Conservation (phyloP, 2,888 invertebrate genomes). For the Drosophila anomelani region DNA sequence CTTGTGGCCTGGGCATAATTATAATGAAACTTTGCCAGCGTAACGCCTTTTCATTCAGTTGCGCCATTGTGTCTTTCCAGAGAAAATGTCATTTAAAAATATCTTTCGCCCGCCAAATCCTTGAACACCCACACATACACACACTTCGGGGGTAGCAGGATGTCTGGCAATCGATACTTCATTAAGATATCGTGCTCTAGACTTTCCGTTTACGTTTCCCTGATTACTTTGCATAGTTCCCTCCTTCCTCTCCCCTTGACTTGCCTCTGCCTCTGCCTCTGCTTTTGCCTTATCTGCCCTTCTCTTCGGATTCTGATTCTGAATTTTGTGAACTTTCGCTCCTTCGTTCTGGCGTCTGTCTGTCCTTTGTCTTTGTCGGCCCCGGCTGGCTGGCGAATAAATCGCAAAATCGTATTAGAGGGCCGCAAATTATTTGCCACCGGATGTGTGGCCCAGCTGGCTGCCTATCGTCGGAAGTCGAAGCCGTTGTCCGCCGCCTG, state of each 20-base stretch:
- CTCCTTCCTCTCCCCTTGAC: constrained; percentile 36
- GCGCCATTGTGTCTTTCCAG: constrained; percentile 46
- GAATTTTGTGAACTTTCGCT: constrained; percentile 7
- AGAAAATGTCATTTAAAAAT: constrained; percentile 77
- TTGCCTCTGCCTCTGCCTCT: constrained; percentile 34
- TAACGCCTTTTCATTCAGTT: constrained; percentile 42
- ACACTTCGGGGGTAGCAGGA: constrained; percentile 13
- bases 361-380: constrained; percentile 73
- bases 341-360: constrained; percentile 3
- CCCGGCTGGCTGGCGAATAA: constrained; percentile 72
- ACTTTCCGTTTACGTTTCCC: constrained; percentile 82
- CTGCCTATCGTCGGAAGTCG: constrained; percentile 42
- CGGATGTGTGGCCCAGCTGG: constrained; percentile 62
- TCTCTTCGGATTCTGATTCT: constrained; percentile 36
- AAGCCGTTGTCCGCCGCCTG: constrained; percentile 16
- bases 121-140: constrained; percentile 10
- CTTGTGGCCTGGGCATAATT: constrained; percentile 37
- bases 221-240: constrained; percentile 81
- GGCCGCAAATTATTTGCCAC: constrained; percentile 72
- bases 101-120: constrained; percentile 46
- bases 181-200: constrained; percentile 81
- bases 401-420: constrained; percentile 75
- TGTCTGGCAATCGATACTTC: constrained; percentile 75
- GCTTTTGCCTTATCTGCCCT: constrained; percentile 68
- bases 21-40: constrained; percentile 28